A percentile compares a stretch with the other conserved stretches of the same genome.
phyloP scores from a whole-genome alignment of 2,797 vertebrate genomes.

The Coregonus ussuriensis region DNA sequence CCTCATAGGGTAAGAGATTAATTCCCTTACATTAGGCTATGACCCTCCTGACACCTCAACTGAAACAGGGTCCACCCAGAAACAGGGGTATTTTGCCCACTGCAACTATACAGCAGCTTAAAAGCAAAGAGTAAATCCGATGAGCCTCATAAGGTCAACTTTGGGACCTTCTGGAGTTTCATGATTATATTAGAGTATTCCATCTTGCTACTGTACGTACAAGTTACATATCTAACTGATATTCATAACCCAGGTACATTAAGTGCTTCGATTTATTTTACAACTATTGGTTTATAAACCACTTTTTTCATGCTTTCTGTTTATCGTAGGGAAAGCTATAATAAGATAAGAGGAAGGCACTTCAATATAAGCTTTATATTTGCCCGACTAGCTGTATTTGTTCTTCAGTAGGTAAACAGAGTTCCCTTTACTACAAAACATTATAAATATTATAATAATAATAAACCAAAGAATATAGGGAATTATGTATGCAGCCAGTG shows the following conservation, averaged over 20 bases:
- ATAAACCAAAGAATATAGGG: not conserved
- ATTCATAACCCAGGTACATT: not conserved
- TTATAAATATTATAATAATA: not conserved
- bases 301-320: constrained; percentile 2
- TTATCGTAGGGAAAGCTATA: not conserved
- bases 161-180: not conserved
- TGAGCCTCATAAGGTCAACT: not conserved
- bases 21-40: not conserved
- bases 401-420: not conserved
- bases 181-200: not conserved
- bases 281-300: not conserved
- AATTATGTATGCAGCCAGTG: not conserved
- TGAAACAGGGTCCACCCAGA: not conserved
- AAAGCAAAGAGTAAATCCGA: not conserved
- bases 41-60: no score
- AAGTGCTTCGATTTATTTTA: not conserved
- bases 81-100: not conserved
- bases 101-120: not conserved
- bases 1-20: not conserved
- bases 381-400: not conserved
- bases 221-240: not conserved
- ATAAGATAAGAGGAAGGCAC: constrained; percentile 2
- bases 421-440: not conserved
- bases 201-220: not conserved
- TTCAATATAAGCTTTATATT: not conserved